Evolutionary conservation across 1,140 invertebrate species (phyloP), one percentile per base, ranked within the genome.

Genomic region (Pectinophora gossypiella): DNA sequence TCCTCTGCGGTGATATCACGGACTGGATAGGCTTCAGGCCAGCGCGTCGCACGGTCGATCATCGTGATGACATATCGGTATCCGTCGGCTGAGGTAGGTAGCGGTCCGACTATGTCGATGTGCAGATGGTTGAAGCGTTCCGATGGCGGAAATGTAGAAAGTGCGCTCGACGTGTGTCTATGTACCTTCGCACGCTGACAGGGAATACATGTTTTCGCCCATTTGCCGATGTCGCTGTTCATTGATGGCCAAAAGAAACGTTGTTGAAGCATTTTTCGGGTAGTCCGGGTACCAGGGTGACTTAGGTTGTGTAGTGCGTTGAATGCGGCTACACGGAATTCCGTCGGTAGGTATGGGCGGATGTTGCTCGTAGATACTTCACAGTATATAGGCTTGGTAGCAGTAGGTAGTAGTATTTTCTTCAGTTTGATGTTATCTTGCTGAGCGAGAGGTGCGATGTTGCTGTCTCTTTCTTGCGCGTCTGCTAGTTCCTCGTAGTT

Each of bases 51-150:
- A 18, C 36, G 36, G 15, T 40, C 36, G 10, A 40, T 18, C 10
- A 40, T 40, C 6, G 36, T 40, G 10, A 40, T 15, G 16, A 10
- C 7, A 18, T 40, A 40, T 6, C 36, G 10, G 15, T 40, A 18
- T 7, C 36, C 36, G 36, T 40, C 13, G 12, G 40, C 19, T 15
- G 40, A 63, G 4, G 43, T 27, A 21, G 86, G 79, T 1, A 90
- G 43, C 0, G 79, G 88, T 0, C 85, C 79, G 3, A 90, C 15
- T 7, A 40, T 40, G 36, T 40, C 36, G 15, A 40, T 40, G 15
- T 40, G 10, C 10, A 90, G 53, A 44, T 87, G 75, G 0, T 56
- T 20, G 48, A 89, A 88, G 0, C 77, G 21, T 54, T 77, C 77
- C 1, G 53, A 56, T 16, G 54, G 59, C 1, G 35, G 3, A 27